Conservation (phyloP, 1,140 invertebrate species). For the Aricia agestis region DNA sequence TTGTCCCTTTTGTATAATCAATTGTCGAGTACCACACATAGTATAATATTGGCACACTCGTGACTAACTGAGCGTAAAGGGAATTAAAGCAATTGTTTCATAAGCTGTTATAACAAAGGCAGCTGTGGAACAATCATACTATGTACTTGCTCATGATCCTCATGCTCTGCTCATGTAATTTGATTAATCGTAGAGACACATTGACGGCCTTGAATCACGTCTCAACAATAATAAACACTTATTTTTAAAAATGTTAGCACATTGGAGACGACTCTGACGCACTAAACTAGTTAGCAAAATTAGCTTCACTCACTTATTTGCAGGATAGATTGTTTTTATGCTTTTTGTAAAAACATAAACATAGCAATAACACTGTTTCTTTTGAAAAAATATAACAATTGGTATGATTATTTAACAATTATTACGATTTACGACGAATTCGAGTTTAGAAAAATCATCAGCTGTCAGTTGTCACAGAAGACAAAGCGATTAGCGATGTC, state of each 20-base stretch:
- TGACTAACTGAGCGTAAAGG: neutral
- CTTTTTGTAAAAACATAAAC: constrained; percentile 11
- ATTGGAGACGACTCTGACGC: constrained; percentile 21
- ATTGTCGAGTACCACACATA: neutral
- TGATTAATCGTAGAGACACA: constrained; percentile 28
- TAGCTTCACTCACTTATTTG: constrained; percentile 19
- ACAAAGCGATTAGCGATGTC: neutral
- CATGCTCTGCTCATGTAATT: constrained; percentile 26
- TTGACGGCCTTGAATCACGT: constrained; percentile 35
- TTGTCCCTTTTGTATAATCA: no score
- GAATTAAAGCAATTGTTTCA: neutral
- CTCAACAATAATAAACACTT: constrained; percentile 33
- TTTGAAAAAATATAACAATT: constrained; percentile 26
- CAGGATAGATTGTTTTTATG: constrained; percentile 9
- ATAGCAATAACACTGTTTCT: constrained; percentile 24
- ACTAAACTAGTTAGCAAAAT: constrained; percentile 23
- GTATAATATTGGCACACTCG: neutral
- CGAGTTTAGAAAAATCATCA: constrained; percentile 30
- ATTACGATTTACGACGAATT: constrained; percentile 36
- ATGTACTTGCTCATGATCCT: constrained; percentile 22
- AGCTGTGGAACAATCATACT: neutral
- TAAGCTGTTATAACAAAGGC: constrained; percentile 27
- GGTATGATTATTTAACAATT: constrained; percentile 22
- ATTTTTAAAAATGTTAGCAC: constrained; percentile 25
- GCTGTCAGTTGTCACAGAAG: constrained; percentile 23